These are phyloP conservation scores for Chionomys nivalis DNA, from an alignment of 2,113 vertebrate species.

Conservation along the genomic window DNA sequence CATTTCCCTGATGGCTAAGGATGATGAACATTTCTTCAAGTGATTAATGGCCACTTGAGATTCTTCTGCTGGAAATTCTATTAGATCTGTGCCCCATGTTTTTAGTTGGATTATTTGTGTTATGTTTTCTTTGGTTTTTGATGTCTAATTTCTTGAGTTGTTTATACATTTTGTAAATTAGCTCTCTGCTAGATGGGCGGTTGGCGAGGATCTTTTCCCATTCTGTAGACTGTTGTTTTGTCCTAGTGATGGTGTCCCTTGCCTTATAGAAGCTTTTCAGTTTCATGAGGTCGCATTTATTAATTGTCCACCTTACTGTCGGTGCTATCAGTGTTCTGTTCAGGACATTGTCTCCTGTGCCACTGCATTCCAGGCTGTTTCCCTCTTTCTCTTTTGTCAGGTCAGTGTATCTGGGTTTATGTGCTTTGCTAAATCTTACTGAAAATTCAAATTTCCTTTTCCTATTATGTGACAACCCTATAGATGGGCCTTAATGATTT, in stretches of 20 bases:
- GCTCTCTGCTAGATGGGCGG: not conserved
- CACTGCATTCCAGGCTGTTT: not conserved
- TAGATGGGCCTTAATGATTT: not conserved
- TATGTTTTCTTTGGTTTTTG: not conserved
- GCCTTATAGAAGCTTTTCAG: not conserved
- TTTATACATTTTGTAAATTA: not conserved
- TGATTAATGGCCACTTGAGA: not conserved
- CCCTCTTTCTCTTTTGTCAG: not conserved
- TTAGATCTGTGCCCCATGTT: not conserved
- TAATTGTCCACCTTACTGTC: not conserved
- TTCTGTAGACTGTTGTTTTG: not conserved
- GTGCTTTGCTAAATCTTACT: not conserved
- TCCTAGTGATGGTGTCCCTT: not conserved
- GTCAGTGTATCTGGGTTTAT: not conserved
- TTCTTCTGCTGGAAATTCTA: not conserved
- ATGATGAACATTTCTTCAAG: not conserved
- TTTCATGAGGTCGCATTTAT: not conserved
- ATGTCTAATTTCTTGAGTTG: not conserved
- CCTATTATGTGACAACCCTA: not conserved
- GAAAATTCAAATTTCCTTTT: not conserved
- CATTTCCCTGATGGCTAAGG: not conserved
- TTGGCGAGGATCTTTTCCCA: not conserved
- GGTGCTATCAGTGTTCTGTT: not conserved
- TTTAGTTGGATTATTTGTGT: not conserved
- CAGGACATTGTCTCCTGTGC: not conserved